Percentiles rank a stretch among this genome's conserved stretches.
phyloP scores from a whole-genome alignment of 1,140 invertebrate genomes.

The Popillia japonica region DNA sequence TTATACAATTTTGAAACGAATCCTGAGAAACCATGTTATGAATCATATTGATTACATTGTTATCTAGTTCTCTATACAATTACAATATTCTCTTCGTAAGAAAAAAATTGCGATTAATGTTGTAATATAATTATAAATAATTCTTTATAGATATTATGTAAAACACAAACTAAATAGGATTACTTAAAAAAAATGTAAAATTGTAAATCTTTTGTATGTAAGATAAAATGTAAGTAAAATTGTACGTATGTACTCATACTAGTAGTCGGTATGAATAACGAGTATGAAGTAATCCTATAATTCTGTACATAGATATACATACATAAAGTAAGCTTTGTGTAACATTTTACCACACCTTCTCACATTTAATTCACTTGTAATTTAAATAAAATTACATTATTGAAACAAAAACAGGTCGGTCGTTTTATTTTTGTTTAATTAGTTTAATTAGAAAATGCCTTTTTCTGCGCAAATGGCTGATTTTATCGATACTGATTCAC shows the following conservation, averaged over 20 bases:
- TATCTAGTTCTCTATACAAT: slow-evolving; percentile 6
- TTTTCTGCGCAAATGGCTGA: slow-evolving; percentile 10
- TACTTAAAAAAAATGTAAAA: not conserved
- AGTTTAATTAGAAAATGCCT: slow-evolving; percentile 19
- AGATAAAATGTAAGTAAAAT: not conserved
- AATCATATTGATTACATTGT: not conserved
- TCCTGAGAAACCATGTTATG: not conserved
- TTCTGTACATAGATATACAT: slow-evolving; percentile 15
- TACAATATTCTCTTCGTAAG: not conserved
- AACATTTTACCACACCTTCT: slow-evolving; percentile 11
- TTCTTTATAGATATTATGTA: not conserved
- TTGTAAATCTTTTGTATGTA: not conserved
- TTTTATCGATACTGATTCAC: slow-evolving; percentile 18
- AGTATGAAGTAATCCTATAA: not conserved
- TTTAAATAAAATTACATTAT: slow-evolving; percentile 20
- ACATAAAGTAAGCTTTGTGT: slow-evolving; percentile 10
- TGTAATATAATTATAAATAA: slow-evolving; percentile 12
- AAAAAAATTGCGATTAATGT: not conserved
- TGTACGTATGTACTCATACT: not conserved
- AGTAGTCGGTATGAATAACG: not conserved
- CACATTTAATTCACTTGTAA: slow-evolving; percentile 11
- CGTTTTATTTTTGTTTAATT: slow-evolving; percentile 17
- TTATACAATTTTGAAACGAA: not conserved
- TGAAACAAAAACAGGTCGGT: slow-evolving; percentile 7
- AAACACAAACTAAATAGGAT: not conserved